These are phyloP conservation scores for Redunca redunca DNA, from an alignment of 2,113 vertebrate genomes.

Conservation along the genomic window DNA sequence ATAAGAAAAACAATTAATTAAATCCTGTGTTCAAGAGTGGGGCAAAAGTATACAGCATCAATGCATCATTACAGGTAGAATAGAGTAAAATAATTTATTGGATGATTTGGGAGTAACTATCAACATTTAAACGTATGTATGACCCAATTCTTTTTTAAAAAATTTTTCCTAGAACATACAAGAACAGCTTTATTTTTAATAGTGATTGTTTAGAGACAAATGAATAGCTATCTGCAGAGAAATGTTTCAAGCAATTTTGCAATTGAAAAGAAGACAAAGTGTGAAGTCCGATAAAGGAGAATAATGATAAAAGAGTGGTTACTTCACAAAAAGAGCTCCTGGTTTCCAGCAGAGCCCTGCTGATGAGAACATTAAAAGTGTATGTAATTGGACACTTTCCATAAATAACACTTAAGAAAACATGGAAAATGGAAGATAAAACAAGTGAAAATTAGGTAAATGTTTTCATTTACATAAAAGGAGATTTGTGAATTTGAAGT, in stretches of 20 bases:
- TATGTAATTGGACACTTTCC: neutral
- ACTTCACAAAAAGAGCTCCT: neutral
- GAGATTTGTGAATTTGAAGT: neutral
- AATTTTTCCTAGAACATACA: neutral
- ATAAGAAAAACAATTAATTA: neutral
- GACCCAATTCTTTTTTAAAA: neutral
- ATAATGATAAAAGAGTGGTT: neutral
- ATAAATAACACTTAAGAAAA: neutral
- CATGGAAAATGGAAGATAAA: neutral
- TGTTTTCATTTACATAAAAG: neutral
- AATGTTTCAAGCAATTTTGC: neutral
- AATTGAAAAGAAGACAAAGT: neutral
- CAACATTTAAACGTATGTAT: neutral
- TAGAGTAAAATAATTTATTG: neutral
- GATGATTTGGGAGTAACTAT: neutral
- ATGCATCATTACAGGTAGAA: neutral
- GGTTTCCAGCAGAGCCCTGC: neutral
- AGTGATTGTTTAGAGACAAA: neutral
- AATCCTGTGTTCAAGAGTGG: neutral
- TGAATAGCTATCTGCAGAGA: neutral
- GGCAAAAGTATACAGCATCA: neutral
- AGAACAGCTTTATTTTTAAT: neutral
- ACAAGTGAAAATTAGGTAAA: neutral
- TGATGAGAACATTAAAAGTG: neutral
- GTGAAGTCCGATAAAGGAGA: neutral